Evolutionary conservation across 2,888 invertebrate species (phyloP).

Genomic region (Harpagoxenus sublaevis): DNA sequence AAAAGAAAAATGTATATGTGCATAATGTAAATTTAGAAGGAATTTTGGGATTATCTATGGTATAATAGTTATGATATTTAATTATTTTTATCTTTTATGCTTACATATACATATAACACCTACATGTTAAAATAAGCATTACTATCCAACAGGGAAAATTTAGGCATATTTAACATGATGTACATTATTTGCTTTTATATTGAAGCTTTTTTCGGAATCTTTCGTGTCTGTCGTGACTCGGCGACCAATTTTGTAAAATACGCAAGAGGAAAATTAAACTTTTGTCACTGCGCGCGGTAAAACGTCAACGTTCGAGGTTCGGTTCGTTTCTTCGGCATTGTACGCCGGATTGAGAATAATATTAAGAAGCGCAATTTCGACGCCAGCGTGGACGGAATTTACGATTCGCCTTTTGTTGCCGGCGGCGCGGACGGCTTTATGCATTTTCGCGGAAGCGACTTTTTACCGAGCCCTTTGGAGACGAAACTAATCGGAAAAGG

Average conservation of each 20-base stretch:
- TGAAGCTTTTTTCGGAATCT: slow-evolving; percentile 10
- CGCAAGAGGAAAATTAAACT: slow-evolving; percentile 43
- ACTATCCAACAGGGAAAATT: slow-evolving; percentile 10
- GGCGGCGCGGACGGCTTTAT: slow-evolving; percentile 44
- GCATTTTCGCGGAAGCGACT: slow-evolving; percentile 52
- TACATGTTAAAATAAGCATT: neutral
- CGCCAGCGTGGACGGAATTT: slow-evolving; percentile 41
- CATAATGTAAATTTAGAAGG: neutral
- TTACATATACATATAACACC: neutral
- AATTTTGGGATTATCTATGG: neutral
- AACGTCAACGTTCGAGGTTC: slow-evolving; percentile 43
- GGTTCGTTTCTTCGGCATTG: slow-evolving; percentile 47
- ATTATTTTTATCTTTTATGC: neutral
- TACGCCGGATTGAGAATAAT: slow-evolving; percentile 39
- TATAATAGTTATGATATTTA: neutral
- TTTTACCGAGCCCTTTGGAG: slow-evolving; percentile 56
- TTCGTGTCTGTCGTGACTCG: neutral
- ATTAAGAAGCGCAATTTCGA: slow-evolving; percentile 49
- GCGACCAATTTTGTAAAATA: slow-evolving; percentile 32
- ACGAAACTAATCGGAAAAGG: slow-evolving; percentile 74
- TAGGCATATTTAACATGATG: neutral
- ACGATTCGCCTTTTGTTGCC: slow-evolving; percentile 48
- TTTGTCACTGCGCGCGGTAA: slow-evolving; percentile 42
- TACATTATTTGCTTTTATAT: neutral
- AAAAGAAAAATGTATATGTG: too few relatives aligned